These are phyloP conservation scores for Blera fallax DNA, from an alignment of 2,888 invertebrate genomes.

Conservation along the genomic window DNA sequence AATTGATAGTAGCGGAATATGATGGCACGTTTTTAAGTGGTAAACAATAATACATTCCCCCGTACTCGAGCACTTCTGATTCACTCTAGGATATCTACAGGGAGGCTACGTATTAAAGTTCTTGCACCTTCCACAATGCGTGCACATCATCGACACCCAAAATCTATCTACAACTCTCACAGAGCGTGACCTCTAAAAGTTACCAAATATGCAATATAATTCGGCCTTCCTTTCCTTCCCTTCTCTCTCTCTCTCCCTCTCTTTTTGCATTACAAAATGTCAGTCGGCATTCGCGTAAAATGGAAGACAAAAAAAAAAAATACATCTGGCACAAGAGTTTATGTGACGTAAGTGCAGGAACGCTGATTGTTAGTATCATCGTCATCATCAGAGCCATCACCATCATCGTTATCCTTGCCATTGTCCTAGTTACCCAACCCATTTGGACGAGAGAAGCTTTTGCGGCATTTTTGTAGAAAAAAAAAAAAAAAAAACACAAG, in stretches of 20 bases:
- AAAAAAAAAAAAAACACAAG: conserved; percentile 14
- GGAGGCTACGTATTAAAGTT: neutral
- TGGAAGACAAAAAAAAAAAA: conserved; percentile 29
- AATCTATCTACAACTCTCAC: conserved; percentile 13
- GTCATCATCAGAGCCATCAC: conserved; percentile 65
- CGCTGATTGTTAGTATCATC: conserved; percentile 44
- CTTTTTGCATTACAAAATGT: conserved; percentile 29
- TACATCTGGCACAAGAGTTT: conserved; percentile 42
- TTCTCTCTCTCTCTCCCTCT: conserved; percentile 57
- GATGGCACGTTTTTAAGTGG: no score
- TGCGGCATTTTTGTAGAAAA: conserved; percentile 37
- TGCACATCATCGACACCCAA: conserved; percentile 11
- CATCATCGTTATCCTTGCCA: conserved; percentile 76
- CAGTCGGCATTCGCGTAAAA: conserved; percentile 16
- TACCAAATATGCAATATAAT: conserved; percentile 32
- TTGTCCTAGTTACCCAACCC: conserved; percentile 75
- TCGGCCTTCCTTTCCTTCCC: conserved; percentile 72
- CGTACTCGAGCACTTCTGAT: neutral
- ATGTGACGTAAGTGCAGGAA: conserved; percentile 62
- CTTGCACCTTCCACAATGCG: neutral
- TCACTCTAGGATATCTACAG: neutral
- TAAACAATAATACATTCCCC: no score
- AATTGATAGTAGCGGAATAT: no score
- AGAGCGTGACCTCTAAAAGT: conserved; percentile 16
- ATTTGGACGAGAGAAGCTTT: conserved; percentile 60